Evolutionary conservation across 2,113 vertebrate genomes (phyloP).

Genomic region (Nesogale talazaci): DNA sequence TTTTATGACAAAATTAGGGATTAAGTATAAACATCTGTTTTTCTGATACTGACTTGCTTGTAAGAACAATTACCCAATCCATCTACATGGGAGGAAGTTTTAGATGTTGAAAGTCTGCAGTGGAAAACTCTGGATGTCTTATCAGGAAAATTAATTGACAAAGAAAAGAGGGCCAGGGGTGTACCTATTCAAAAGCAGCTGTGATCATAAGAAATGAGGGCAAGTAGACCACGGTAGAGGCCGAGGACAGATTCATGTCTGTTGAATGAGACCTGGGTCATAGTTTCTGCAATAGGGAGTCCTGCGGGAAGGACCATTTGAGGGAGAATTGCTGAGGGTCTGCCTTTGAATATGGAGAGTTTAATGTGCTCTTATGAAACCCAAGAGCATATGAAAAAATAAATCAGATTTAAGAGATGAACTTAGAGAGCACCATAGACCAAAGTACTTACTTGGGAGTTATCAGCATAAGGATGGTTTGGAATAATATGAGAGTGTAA

Average conservation of each 20-base stretch:
- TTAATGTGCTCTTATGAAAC: background rate
- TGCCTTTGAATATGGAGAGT: background rate
- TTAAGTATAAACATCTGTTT: conserved; percentile 83
- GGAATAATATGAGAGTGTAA: background rate
- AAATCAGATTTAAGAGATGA: background rate
- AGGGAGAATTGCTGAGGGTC: accelerated
- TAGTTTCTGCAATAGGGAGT: background rate
- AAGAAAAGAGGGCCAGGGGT: background rate
- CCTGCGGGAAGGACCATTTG: accelerated
- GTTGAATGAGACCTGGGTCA: background rate
- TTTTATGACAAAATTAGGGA: conserved; percentile 80
- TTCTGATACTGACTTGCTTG: conserved; percentile 70
- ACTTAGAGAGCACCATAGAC: background rate
- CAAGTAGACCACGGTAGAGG: background rate
- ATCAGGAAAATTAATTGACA: background rate
- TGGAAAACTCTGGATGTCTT: conserved; percentile 5
- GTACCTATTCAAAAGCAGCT: background rate
- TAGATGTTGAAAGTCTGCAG: background rate
- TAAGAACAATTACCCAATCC: conserved; percentile 68
- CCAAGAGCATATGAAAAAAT: background rate
- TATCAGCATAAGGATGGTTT: background rate
- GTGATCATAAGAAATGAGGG: background rate
- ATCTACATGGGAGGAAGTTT: conserved; percentile 29
- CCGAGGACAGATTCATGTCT: no score
- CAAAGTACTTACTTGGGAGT: background rate